These are phyloP conservation scores for Argopecten irradians DNA, from an alignment of 1,140 invertebrate species.

Conservation along the genomic window DNA sequence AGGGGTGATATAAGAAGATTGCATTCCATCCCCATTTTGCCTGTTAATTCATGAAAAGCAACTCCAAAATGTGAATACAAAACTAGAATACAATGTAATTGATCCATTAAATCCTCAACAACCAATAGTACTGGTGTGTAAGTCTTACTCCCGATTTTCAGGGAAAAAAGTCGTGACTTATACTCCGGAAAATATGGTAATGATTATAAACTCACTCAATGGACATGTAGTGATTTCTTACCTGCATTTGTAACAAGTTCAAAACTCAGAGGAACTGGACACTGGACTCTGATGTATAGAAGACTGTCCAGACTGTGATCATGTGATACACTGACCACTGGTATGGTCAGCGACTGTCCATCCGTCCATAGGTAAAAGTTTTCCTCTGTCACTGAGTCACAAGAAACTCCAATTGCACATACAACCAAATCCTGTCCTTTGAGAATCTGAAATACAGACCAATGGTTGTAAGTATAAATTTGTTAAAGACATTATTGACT, in stretches of 20 bases:
- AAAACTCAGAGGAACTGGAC: slow-evolving; percentile 1
- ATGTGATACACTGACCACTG: neutral
- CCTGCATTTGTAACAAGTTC: neutral
- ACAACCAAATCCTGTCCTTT: neutral
- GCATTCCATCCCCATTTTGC: neutral
- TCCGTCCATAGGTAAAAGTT: neutral
- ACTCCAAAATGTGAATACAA: no score
- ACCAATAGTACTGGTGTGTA: no score
- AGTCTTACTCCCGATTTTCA: no score
- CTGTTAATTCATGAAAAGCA: neutral
- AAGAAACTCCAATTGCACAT: neutral
- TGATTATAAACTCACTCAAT: no score
- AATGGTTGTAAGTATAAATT: no score
- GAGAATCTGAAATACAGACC: neutral
- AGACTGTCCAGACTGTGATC: neutral
- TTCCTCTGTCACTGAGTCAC: neutral
- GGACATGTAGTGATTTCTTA: no score
- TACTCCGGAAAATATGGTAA: no score
- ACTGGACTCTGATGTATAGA: neutral
- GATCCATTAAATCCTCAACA: no score
- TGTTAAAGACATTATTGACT: no score
- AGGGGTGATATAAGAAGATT: neutral
- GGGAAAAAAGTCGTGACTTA: no score
- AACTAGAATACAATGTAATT: no score
- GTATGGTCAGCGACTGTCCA: neutral